Base-by-base conservation (phyloP, 1,140 invertebrate genomes). In the Cotesia glomerata region DNA sequence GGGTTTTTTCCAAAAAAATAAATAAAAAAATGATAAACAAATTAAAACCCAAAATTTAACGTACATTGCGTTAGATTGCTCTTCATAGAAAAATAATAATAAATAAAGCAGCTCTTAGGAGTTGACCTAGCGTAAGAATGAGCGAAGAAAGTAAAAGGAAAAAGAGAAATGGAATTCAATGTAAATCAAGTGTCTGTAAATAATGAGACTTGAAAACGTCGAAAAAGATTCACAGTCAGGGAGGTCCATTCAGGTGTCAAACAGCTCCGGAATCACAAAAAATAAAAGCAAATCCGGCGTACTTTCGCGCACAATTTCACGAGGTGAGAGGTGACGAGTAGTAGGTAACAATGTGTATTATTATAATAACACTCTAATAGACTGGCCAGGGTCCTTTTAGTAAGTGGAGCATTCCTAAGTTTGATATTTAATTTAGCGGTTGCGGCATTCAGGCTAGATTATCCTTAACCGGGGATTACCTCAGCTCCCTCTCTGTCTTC, bases 361-460 rank as follows among this genome's bases (percentile, higher is more conserved):
- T 35, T 35, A 36, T 45, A 35, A 64, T 35, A 49, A 49, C 14
- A 64, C 39, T 51, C 36, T 45, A 18, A 7, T 36, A 14, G 36
- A 18, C 34, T 49, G 36, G 63, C 63, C 39, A 45, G 7, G 63
- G 39, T 62, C 66, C 68, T 45, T 59, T 66, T 14, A 32, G 75
- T 79, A 81, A 85, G 76, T 81, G 77, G 76, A 65, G 72, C 71
- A 79, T 82, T 82, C 75, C 75, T 72, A 67, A 70, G 74, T 74
- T 73, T 77, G 78, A 80, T 82, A 82, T 71, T 71, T 56, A 45
- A 45, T 45, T 45, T 45, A 45, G 39, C 39, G 39, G 77, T 78
- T 78, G 75, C 74, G 72, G 77, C 67, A 85, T 85, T 83, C 77
- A 82, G 14, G 59, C 72, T 76, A 83, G 84, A 84, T 85, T 85